Conservation (phyloP, 2,888 invertebrate genomes). For the Tetramorium bicarinatum region DNA sequence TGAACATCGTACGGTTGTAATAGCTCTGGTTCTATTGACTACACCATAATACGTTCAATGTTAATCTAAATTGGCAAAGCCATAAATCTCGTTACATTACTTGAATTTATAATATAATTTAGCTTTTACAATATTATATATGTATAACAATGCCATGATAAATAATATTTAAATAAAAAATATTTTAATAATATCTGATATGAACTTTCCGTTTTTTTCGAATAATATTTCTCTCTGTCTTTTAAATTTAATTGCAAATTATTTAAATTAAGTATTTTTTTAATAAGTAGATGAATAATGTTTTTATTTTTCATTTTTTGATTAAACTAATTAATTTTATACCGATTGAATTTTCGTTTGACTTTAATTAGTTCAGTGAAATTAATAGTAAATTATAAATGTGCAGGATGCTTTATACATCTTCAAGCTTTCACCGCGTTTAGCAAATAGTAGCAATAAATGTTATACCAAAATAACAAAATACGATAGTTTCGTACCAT, state of each 20-base stretch:
- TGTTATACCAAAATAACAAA: not conserved
- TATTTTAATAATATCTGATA: constrained; percentile 20
- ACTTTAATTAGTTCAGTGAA: not conserved
- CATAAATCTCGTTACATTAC: constrained; percentile 21
- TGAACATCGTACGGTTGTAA: constrained; percentile 52
- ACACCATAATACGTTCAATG: constrained; percentile 29
- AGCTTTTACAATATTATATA: not conserved
- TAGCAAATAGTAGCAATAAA: not conserved
- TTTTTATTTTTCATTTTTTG: not conserved
- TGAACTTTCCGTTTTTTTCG: not conserved
- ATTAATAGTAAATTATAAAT: not conserved
- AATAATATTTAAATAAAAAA: not conserved
- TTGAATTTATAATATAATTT: constrained; percentile 1
- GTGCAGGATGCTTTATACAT: not conserved
- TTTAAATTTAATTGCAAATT: not conserved
- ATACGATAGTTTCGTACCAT: not conserved
- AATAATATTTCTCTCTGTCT: not conserved
- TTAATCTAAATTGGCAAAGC: constrained; percentile 44
- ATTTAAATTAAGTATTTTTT: constrained; percentile 4
- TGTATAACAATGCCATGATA: not conserved
- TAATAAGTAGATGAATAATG: not conserved
- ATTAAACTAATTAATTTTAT: not conserved
- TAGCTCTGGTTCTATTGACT: constrained; percentile 44
- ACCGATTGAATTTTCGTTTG: not conserved
- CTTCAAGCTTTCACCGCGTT: not conserved